Evolutionary conservation across 2,113 vertebrate species (phyloP), one percentile per base, ranked within the genome.

Genomic region (Trichechus manatus): DNA sequence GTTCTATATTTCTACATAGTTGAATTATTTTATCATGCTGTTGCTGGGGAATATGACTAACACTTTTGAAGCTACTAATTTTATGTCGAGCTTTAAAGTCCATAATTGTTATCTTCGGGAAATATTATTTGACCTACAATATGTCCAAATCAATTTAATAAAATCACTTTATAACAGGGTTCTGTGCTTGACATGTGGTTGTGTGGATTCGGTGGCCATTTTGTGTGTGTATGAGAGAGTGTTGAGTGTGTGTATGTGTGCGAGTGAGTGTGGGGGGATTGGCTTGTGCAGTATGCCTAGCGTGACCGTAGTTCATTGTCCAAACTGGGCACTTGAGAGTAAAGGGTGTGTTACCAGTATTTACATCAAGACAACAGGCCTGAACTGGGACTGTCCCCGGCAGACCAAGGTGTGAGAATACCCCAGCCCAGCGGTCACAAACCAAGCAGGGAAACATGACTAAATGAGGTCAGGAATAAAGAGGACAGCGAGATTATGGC

Each of bases 131-230:
- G 97, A 97, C 96, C 97, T 97, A 96, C 97, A 96, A 94, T 97
- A 97, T 98, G 96, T 98, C 92, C 91, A 97, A 97, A 98, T 97
- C 97, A 96, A 93, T 96, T 98, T 98, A 97, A 98, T 98, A 97
- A 98, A 98, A 95, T 97, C 94, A 96, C 96, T 98, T 97, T 97
- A 98, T 97, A 98, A 97, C 84, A 94, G 96, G 97, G 84, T 47
- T 92, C 47, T n/a, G 72, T 61, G 93, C 70, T 75, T 94, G 47
- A 10, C 63, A 3, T 92, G 86, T 56, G 27, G n/a, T 68, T 68
- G 64, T 86, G 27, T 95, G 78, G 66, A 27, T 59, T 89, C 15
- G 0, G 68, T 74, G 59, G 59, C 31, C 14, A 0, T 31, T 0
- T 50, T 66, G 27, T 31, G 33, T n/a, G 68, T 25, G 42, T 11